These are phyloP conservation scores for Tetramorium simillimum DNA, from an alignment of 1,140 invertebrate genomes.

Conservation along the genomic window DNA sequence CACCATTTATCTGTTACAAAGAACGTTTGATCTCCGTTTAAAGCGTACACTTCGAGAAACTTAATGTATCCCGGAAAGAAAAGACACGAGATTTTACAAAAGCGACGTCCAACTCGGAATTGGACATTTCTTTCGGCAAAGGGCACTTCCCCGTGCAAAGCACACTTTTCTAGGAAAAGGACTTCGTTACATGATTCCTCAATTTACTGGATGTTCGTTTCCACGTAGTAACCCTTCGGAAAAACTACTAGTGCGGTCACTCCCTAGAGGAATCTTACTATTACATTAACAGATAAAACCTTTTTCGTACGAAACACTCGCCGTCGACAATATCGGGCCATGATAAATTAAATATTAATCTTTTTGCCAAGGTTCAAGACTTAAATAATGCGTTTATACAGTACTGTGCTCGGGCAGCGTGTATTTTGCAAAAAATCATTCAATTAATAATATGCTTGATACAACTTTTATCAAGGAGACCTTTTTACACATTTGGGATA, in stretches of 20 bases:
- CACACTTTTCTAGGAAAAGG: constrained; percentile 17
- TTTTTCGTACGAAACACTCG: background rate
- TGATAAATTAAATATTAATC: constrained; percentile 16
- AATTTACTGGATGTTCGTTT: constrained; percentile 33
- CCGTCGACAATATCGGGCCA: background rate
- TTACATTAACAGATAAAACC: constrained; percentile 17
- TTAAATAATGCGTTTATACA: background rate
- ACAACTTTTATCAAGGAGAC: background rate
- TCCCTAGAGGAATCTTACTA: constrained; percentile 24
- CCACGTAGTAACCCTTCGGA: background rate
- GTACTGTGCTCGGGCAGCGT: background rate
- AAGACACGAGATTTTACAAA: constrained; percentile 49
- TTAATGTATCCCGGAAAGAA: constrained; percentile 25
- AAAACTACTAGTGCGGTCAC: constrained; percentile 6
- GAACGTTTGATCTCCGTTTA: constrained; percentile 40
- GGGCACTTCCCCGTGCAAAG: constrained; percentile 15
- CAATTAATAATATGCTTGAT: background rate
- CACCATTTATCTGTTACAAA: constrained; percentile 47
- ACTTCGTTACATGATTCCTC: constrained; percentile 42
- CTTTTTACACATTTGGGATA: background rate
- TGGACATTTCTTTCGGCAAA: constrained; percentile 46
- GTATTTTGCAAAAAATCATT: background rate
- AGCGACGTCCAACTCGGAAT: constrained; percentile 30
- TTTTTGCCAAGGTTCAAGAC: background rate
- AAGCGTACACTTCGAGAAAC: constrained; percentile 1